Evolutionary conservation across 2,888 invertebrate species (phyloP), one percentile per base, ranked within the genome.

Genomic region (Idaea aversata): DNA sequence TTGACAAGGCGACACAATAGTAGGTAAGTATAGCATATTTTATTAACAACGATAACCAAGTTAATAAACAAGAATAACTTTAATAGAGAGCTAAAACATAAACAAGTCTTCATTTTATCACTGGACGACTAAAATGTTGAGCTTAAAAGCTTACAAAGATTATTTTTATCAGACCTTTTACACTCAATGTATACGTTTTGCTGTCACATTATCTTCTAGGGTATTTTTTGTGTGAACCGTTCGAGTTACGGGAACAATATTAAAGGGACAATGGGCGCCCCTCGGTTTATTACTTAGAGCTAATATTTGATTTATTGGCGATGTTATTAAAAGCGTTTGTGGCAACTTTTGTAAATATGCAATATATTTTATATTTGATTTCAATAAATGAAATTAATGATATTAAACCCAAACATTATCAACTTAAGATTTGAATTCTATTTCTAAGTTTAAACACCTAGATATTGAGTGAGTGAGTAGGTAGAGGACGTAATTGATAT

Each of bases 301-400:
- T 82, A 85, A 84, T 85, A 82, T 85, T 84, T 86, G 86, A 86
- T 86, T 85, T 86, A 85, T 84, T 77, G 79, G 75, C 76, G 73
- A 74, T 78, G 79, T 81, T 83, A 82, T 82, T 81, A 79, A 78
- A 75, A 72, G 75, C 10, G 10, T 47, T 47, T 47, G 47, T 47
- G 47, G 47, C 47, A 10, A 47, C 47, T 47, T 47, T 47, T 47
- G 47, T 47, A 47, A 47, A 47, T 47, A 47, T 47, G 47, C 47
- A 47, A 47, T 47, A 47, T 47, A 10, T 47, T 47, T 47, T 47
- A 47, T 47, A 47, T 47, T 10, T 47, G 47, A 47, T 47, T 47
- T 47, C 47, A 47, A 47, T 47, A 13, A 6, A 47, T 7, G 47
- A 10, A 47, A 10, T 7, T 47, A 47, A 47, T 7, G 47, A 4